Conservation (phyloP, 2,113 vertebrate genomes). For the Dolichotis patagonum region DNA sequence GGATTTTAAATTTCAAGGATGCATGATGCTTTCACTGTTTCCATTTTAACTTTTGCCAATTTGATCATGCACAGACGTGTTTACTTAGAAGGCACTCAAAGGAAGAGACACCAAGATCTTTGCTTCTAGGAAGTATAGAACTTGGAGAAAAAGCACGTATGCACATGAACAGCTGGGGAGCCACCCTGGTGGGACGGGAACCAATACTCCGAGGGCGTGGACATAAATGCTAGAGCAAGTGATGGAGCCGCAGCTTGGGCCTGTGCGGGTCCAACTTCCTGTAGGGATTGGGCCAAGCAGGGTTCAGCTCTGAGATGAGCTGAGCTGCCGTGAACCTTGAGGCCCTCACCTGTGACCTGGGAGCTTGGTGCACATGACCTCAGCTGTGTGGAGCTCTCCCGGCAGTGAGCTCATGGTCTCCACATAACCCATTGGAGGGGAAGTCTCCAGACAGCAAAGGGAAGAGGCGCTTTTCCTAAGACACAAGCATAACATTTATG, state of each 20-base stretch:
- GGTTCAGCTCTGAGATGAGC: neutral
- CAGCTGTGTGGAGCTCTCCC: neutral
- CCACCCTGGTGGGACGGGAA: neutral
- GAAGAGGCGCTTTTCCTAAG: neutral
- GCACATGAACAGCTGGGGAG: neutral
- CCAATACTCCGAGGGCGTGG: neutral
- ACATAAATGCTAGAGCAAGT: neutral
- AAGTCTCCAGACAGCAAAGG: neutral
- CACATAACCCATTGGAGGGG: neutral
- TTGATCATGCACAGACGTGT: neutral
- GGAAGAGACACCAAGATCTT: neutral
- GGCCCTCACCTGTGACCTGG: neutral
- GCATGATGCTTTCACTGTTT: neutral
- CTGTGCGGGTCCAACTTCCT: neutral
- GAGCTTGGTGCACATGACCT: neutral
- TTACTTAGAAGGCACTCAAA: neutral
- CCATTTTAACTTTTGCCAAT: neutral
- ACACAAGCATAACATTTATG: neutral
- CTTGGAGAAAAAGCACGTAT: neutral
- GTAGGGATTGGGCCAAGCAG: conserved; percentile 4
- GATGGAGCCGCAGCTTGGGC: neutral
- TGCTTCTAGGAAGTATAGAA: conserved; percentile 17
- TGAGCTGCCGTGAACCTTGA: neutral
- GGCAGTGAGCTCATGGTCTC: conserved; percentile 37
- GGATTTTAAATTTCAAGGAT: neutral